Evolutionary conservation across 2,113 vertebrate species (phyloP).

Genomic region (Muntiacus reevesi): DNA sequence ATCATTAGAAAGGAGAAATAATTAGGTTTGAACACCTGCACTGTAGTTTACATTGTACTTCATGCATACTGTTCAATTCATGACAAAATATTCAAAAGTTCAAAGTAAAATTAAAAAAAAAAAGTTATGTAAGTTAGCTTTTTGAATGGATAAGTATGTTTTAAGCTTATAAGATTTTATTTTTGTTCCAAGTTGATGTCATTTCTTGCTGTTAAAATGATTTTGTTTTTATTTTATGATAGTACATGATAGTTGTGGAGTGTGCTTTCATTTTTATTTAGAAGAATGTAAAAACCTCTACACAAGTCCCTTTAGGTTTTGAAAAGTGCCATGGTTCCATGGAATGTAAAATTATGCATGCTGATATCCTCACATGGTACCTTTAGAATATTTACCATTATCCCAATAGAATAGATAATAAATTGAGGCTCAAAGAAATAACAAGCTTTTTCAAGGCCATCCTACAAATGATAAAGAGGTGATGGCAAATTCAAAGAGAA

Average conservation of each 20-base stretch:
- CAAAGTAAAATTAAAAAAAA: conserved; percentile 1
- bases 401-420: neutral
- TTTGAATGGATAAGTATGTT: neutral
- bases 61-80: neutral
- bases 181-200: neutral
- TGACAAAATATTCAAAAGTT: neutral
- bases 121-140: neutral
- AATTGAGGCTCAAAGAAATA: neutral
- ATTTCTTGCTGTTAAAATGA: neutral
- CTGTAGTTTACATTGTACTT: neutral
- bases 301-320: neutral
- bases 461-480: neutral
- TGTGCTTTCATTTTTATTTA: neutral
- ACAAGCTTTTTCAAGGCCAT: neutral
- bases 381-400: neutral
- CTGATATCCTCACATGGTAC: neutral
- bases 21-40: neutral
- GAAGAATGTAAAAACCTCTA: neutral
- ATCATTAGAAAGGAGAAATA: neutral
- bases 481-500: neutral
- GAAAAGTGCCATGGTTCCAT: neutral
- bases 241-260: neutral
- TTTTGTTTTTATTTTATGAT: neutral
- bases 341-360: neutral
- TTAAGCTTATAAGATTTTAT: neutral